These are phyloP conservation scores for Pristionchus arcanus DNA, from an alignment of 2,888 invertebrate species.

Conservation along the genomic window DNA sequence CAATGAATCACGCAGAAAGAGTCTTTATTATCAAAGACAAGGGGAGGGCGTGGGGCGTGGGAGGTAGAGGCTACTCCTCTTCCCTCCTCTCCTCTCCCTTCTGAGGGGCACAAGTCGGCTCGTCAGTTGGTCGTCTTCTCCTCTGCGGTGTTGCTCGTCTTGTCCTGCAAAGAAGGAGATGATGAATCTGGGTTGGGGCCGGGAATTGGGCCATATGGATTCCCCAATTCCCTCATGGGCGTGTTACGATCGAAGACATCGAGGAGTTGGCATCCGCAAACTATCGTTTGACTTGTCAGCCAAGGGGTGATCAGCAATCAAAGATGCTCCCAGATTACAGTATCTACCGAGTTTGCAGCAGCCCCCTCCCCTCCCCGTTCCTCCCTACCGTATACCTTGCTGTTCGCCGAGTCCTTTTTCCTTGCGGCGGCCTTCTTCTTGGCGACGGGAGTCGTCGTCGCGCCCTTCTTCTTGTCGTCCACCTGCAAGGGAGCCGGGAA, in stretches of 20 bases:
- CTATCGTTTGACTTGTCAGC: too few relatives aligned
- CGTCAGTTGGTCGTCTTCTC: slow-evolving; percentile 12
- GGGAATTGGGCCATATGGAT: too few relatives aligned
- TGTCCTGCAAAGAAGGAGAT: neutral
- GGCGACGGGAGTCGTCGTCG: neutral
- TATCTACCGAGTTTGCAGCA: too few relatives aligned
- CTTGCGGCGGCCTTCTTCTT: neutral
- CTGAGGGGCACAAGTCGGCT: neutral
- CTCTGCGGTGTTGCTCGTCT: neutral
- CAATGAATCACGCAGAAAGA: neutral
- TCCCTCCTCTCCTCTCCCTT: neutral
- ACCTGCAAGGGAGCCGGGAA: neutral
- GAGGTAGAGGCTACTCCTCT: neutral
- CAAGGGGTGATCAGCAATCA: too few relatives aligned
- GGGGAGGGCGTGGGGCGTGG: too few relatives aligned
- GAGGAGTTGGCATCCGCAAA: too few relatives aligned
- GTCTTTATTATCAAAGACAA: neutral
- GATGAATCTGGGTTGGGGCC: too few relatives aligned
- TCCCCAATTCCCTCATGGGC: too few relatives aligned
- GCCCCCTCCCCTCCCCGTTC: neutral
- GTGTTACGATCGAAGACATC: too few relatives aligned
- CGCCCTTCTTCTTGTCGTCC: neutral
- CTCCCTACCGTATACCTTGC: neutral
- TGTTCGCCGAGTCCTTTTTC: neutral
- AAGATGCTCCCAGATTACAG: too few relatives aligned